Percentiles rank a stretch among this genome's conserved stretches.
phyloP scores from a whole-genome alignment of 2,113 vertebrate genomes.

The Pseudorhombus dupliciocellatus region DNA sequence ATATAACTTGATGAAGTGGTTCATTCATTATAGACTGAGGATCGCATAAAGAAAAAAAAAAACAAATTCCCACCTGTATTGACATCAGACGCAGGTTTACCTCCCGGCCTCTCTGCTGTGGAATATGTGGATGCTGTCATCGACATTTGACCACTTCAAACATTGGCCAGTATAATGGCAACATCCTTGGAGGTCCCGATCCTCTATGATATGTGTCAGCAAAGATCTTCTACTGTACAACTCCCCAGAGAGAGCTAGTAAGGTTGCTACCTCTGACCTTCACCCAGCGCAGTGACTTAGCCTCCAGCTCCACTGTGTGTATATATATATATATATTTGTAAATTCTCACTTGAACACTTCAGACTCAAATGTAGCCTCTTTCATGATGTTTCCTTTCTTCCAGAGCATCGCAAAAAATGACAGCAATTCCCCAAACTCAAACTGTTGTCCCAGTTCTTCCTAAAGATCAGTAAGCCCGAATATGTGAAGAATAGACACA shows the following conservation, averaged over 20 bases:
- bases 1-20: too few relatives aligned
- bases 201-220: not conserved
- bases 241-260: not conserved
- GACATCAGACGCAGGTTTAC: not conserved
- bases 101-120: not conserved
- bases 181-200: not conserved
- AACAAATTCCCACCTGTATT: too few relatives aligned
- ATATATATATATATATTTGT: not conserved
- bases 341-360: not conserved
- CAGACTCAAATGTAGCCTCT: not conserved
- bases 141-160: constrained; percentile 6
- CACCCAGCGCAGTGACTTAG: too few relatives aligned
- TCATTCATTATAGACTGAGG: too few relatives aligned
- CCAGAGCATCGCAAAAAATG: constrained; percentile 2
- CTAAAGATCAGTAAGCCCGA: not conserved
- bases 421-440: not conserved
- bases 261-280: not conserved
- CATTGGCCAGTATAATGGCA: constrained; percentile 4
- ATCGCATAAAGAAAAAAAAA: too few relatives aligned
- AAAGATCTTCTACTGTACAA: not conserved
- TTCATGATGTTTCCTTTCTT: constrained; percentile 1
- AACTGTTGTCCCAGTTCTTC: not conserved
- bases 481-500: constrained; percentile 6
- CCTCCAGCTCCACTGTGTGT: too few relatives aligned
- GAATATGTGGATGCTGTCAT: not conserved